Evolutionary conservation across 2,888 invertebrate species (phyloP).

Genomic region (Tipula unca): DNA sequence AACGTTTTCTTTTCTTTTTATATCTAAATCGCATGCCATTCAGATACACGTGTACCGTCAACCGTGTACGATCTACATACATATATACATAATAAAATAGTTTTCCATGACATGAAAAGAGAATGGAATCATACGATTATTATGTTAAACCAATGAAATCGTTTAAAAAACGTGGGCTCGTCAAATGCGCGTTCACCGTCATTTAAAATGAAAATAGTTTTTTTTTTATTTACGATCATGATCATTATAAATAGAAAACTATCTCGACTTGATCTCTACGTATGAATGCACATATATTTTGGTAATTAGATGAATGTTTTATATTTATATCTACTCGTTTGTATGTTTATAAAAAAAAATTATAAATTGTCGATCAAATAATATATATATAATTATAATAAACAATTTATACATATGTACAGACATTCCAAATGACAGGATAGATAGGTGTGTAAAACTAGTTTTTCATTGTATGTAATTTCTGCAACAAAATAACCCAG

Average conservation of each 20-base stretch:
- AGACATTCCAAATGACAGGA: not conserved
- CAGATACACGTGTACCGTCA: not conserved
- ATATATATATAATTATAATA: too few species aligned
- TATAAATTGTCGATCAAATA: not conserved
- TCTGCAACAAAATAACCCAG: not conserved
- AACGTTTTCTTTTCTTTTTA: not conserved
- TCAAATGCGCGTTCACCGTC: not conserved
- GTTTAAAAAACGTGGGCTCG: not conserved
- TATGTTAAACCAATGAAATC: not conserved
- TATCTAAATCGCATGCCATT: not conserved
- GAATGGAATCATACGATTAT: not conserved
- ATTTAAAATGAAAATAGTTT: not conserved
- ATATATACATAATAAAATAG: not conserved
- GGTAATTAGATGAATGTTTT: not conserved
- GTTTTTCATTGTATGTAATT: not conserved
- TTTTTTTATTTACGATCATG: not conserved
- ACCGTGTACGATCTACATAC: not conserved
- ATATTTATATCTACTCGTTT: too few species aligned
- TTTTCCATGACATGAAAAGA: not conserved
- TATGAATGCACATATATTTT: too few species aligned
- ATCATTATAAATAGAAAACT: not conserved
- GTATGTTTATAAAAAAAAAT: not conserved
- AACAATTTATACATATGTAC: not conserved
- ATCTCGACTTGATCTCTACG: too few species aligned
- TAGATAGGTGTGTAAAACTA: not conserved